Evolutionary conservation across 2,113 vertebrate species (phyloP).

Genomic region (Salvelinus alpinus): DNA sequence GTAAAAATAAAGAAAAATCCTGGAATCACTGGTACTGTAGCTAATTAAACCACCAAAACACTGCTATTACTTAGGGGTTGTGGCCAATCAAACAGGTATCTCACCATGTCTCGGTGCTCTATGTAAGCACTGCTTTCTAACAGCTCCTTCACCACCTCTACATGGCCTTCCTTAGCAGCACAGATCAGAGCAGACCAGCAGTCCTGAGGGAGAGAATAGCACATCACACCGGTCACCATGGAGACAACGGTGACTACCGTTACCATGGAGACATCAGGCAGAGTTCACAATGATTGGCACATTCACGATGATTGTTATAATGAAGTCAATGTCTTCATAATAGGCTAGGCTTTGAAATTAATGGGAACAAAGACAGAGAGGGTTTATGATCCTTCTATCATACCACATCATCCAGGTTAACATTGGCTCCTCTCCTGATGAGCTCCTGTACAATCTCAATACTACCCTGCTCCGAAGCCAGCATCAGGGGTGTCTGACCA

Average conservation of each 20-base stretch:
- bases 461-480: conserved; percentile 95
- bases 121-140: conserved; percentile 84
- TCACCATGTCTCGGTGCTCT: conserved; percentile 95
- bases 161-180: conserved; percentile 91
- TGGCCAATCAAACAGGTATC: conserved; percentile 4
- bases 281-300: neutral
- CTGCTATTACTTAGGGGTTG: too few species aligned
- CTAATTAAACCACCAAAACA: too few species aligned
- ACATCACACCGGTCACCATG: conserved; percentile 44
- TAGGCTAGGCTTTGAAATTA: neutral
- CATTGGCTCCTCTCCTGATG: conserved; percentile 90
- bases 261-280: conserved; percentile 33
- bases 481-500: conserved; percentile 94
- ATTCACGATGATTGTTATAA: neutral
- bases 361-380: neutral
- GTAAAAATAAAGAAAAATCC: too few species aligned
- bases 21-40: too few species aligned
- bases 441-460: conserved; percentile 95
- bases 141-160: conserved; percentile 87
- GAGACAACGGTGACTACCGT: conserved; percentile 39
- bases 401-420: conserved; percentile 96
- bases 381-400: conserved; percentile 19
- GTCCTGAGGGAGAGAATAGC: conserved; percentile 74
- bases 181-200: conserved; percentile 98
- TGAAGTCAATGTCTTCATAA: neutral